Conservation (phyloP, 2,113 vertebrate species). For the Vidua macroura region DNA sequence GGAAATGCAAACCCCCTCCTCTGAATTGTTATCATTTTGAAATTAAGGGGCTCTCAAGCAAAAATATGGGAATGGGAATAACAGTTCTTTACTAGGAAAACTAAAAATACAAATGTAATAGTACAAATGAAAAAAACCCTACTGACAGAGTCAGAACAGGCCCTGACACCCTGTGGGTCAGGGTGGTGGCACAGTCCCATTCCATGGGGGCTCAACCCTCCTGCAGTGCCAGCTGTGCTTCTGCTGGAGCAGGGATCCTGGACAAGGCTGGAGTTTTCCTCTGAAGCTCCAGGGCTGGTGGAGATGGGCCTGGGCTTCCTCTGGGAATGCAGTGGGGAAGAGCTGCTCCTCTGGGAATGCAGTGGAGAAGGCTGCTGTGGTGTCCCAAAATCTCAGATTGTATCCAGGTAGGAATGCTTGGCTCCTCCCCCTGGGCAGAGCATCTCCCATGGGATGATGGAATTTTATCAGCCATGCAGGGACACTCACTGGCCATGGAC, state of each 20-base stretch:
- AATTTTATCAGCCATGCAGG: not conserved
- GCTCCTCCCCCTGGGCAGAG: not conserved
- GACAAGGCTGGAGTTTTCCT: not conserved
- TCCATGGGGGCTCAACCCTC: not conserved
- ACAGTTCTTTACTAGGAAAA: not conserved
- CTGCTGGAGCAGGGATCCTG: not conserved
- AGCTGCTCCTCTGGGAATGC: not conserved
- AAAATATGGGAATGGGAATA: not conserved
- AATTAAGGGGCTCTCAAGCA: not conserved
- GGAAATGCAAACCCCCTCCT: not conserved
- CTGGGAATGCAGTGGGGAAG: not conserved
- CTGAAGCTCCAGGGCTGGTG: not conserved
- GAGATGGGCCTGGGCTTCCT: not conserved
- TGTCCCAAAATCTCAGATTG: not conserved
- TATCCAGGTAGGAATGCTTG: not conserved
- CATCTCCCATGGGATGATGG: not conserved
- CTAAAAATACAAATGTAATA: not conserved
- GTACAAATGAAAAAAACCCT: not conserved
- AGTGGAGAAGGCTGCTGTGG: not conserved
- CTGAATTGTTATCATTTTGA: not conserved
- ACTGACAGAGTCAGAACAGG: fast-evolving
- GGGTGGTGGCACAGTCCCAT: too few species aligned
- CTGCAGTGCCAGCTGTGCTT: not conserved
- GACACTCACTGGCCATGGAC: not conserved
- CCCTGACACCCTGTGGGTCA: fast-evolving